phyloP scores from a whole-genome alignment of 2,888 invertebrate genomes.

The Watsonalla binaria region DNA sequence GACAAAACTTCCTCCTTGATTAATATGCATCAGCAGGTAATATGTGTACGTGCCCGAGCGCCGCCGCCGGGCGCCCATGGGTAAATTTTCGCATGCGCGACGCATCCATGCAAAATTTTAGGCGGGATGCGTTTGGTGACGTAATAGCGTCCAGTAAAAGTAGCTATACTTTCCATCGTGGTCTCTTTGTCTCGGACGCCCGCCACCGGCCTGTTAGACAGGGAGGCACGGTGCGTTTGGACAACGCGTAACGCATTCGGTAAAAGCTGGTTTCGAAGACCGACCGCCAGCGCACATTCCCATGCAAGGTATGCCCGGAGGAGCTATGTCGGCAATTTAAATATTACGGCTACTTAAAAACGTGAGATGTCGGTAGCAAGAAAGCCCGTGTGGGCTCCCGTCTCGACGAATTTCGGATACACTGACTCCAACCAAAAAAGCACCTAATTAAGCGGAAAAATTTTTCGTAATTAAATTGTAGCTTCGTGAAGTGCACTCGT shows the following conservation, averaged over 20 bases:
- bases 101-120: constrained; percentile 78
- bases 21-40: constrained; percentile 77
- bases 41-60: constrained; percentile 64
- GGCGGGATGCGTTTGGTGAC: constrained; percentile 73
- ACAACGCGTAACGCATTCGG: constrained; percentile 69
- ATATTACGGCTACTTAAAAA: constrained; percentile 77
- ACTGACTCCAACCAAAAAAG: constrained; percentile 63
- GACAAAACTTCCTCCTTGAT: constrained; percentile 76
- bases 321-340: constrained; percentile 76
- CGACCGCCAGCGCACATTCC: constrained; percentile 72
- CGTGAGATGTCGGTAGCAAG: constrained; percentile 74
- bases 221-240: constrained; percentile 60
- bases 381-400: constrained; percentile 69
- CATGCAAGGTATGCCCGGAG: constrained; percentile 75
- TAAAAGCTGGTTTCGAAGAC: constrained; percentile 71
- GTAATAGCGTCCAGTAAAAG: constrained; percentile 62
- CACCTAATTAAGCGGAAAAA: constrained; percentile 57
- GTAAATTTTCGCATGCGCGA: constrained; percentile 66
- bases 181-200: constrained; percentile 55
- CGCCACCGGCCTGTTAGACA: constrained; percentile 54
- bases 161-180: constrained; percentile 55
- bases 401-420: constrained; percentile 60
- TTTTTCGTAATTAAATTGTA: constrained; percentile 74
- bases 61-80: constrained; percentile 38
- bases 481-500: constrained; percentile 44